Percentiles rank a stretch among this genome's conserved stretches.
phyloP scores from a whole-genome alignment of 2,888 invertebrate species.

The Eupithecia dodoneata region DNA sequence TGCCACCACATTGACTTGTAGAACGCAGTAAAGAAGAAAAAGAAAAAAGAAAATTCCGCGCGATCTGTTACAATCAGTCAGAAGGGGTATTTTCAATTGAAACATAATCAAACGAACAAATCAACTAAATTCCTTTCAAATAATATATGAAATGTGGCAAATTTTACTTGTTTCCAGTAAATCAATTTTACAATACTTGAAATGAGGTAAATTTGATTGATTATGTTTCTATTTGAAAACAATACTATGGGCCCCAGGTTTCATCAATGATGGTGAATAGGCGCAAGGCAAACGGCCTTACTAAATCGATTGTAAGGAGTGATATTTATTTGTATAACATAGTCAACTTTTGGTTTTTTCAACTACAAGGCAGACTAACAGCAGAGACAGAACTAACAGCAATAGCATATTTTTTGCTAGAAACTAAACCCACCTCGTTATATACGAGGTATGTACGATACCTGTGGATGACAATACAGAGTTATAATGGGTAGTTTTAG shows the following conservation, averaged over 20 bases:
- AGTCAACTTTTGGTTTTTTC: constrained; percentile 27
- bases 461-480: too few species aligned
- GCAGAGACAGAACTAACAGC: background rate
- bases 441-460: too few species aligned
- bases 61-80: background rate
- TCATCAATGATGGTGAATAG: constrained; percentile 15
- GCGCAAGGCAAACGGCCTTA: constrained; percentile 38
- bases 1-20: too few species aligned
- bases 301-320: constrained; percentile 37
- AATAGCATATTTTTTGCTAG: background rate
- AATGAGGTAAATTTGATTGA: constrained; percentile 13
- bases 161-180: background rate
- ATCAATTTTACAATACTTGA: background rate
- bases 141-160: background rate
- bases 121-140: background rate
- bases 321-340: constrained; percentile 41
- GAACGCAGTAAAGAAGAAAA: too few species aligned
- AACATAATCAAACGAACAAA: constrained; percentile 12
- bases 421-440: too few species aligned
- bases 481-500: too few species aligned
- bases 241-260: constrained; percentile 11
- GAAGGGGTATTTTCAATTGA: constrained; percentile 18
- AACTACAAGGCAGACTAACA: constrained; percentile 4
- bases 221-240: constrained; percentile 20
- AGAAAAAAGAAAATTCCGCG: too few species aligned